Percentiles rank a stretch among this genome's conserved stretches.
These are phyloP conservation scores for Cotesia glomerata DNA, from an alignment of 1,140 invertebrate species.

Conservation along the genomic window DNA sequence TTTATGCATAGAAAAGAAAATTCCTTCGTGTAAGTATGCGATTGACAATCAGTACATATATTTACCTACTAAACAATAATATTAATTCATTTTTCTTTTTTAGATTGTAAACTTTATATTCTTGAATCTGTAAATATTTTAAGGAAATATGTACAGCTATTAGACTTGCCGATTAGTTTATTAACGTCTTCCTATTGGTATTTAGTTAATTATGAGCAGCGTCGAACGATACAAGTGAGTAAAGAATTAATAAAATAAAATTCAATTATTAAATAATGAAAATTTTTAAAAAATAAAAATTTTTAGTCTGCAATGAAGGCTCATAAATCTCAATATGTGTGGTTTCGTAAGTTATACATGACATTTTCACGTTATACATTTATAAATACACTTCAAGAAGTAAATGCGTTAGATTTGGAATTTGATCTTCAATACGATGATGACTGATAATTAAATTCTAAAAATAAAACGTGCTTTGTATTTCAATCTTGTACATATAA, in stretches of 20 bases:
- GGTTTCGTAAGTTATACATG: conserved; percentile 91
- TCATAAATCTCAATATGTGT: conserved; percentile 88
- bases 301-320: conserved; percentile 79
- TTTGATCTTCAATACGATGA: conserved; percentile 78
- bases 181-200: conserved; percentile 78
- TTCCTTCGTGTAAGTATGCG: conserved; percentile 71
- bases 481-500: background rate
- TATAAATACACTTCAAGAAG: conserved; percentile 82
- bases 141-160: conserved; percentile 84
- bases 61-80: conserved; percentile 1
- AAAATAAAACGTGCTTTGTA: background rate
- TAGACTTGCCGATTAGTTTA: conserved; percentile 83
- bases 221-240: conserved; percentile 52
- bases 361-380: conserved; percentile 89
- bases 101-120: conserved; percentile 81
- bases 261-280: background rate
- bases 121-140: conserved; percentile 84
- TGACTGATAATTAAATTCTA: conserved; percentile 31
- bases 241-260: background rate
- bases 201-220: conserved; percentile 61
- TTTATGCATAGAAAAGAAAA: conserved; percentile 74
- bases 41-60: background rate
- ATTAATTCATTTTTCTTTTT: conserved; percentile 48
- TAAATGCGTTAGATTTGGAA: conserved; percentile 75
- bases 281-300: conserved; percentile 17